These are phyloP conservation scores for Danaus chrysippus DNA, from an alignment of 2,888 invertebrate species.

Conservation along the genomic window DNA sequence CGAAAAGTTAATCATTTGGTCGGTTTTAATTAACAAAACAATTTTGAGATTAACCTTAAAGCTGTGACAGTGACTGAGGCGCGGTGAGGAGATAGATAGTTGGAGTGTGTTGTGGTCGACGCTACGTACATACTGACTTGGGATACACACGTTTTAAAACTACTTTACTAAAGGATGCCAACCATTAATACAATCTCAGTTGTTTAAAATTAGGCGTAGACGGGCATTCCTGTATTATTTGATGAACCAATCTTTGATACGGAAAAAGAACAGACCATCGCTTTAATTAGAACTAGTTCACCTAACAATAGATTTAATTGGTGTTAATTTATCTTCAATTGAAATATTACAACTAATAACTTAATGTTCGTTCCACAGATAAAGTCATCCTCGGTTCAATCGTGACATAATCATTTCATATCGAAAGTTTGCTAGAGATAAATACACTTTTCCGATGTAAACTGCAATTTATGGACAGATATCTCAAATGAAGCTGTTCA, in stretches of 20 bases:
- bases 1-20: background rate
- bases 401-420: conserved; percentile 24
- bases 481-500: conserved; percentile 23
- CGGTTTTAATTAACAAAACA: background rate
- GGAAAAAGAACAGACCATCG: too few relatives aligned
- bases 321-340: too few relatives aligned
- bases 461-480: conserved; percentile 28
- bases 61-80: background rate
- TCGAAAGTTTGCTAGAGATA: conserved; percentile 18
- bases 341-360: too few relatives aligned
- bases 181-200: too few relatives aligned
- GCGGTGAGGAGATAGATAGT: background rate
- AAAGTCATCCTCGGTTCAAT: background rate
- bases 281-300: too few relatives aligned
- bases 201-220: background rate
- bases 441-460: conserved; percentile 27
- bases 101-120: background rate
- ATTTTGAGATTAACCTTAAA: background rate
- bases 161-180: too few relatives aligned
- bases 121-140: background rate
- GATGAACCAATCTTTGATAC: too few relatives aligned
- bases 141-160: background rate
- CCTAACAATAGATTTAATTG: too few relatives aligned
- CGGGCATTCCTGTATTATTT: too few relatives aligned
- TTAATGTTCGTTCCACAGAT: too few relatives aligned